Percentiles rank a stretch among this genome's conserved stretches.
Conservation (phyloP, 1,140 invertebrate species). For the Heliconius hermathena region DNA sequence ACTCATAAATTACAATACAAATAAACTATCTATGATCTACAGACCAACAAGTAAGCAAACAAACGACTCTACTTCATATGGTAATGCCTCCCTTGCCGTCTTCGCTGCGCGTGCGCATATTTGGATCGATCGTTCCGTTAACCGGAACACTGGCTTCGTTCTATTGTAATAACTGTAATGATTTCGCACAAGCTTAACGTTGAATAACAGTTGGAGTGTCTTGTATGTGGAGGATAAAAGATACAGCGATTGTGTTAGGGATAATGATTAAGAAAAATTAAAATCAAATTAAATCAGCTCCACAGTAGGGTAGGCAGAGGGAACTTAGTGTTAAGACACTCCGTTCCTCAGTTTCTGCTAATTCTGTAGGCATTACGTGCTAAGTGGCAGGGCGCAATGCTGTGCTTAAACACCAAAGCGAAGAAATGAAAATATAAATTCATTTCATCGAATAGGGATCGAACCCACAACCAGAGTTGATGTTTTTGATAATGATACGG, state of each 20-base stretch:
- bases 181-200: constrained; percentile 17
- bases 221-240: not conserved
- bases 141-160: constrained; percentile 32
- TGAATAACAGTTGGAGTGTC: not conserved
- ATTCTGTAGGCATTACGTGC: too few relatives aligned
- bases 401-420: too few relatives aligned
- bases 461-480: not conserved
- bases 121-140: constrained; percentile 34
- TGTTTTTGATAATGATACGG: not conserved
- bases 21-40: not conserved
- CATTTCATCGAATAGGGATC: too few relatives aligned
- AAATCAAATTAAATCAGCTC: too few relatives aligned
- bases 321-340: too few relatives aligned
- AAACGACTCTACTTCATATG: constrained; percentile 28
- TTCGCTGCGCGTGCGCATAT: constrained; percentile 33
- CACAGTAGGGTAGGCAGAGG: too few relatives aligned
- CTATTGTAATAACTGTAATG: constrained; percentile 35
- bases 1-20: not conserved
- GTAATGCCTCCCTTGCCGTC: constrained; percentile 34
- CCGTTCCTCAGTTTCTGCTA: too few relatives aligned
- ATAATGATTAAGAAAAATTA: not conserved
- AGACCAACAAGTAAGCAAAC: constrained; percentile 4
- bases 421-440: too few relatives aligned
- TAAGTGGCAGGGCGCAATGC: too few relatives aligned
- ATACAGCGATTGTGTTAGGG: not conserved